These are phyloP conservation scores for Stomatorhinus walkeri DNA, from an alignment of 2,797 vertebrate genomes.

Conservation along the genomic window DNA sequence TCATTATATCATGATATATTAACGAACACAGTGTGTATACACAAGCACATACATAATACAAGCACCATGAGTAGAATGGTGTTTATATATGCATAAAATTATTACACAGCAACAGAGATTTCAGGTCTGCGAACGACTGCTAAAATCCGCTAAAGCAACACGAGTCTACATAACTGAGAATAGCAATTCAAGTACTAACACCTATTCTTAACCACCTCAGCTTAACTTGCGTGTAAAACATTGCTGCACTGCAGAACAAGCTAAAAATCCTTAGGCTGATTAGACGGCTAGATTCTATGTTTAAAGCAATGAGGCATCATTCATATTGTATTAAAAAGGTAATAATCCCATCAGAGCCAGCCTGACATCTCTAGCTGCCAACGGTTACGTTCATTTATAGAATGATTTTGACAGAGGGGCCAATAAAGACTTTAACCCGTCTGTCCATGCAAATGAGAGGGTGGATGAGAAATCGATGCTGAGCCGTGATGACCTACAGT, in stretches of 20 bases:
- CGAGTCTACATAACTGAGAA: neutral
- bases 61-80: neutral
- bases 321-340: neutral
- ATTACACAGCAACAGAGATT: neutral
- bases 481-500: neutral
- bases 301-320: neutral
- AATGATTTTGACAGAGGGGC: neutral
- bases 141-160: neutral
- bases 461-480: conserved; percentile 11
- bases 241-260: neutral
- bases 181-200: neutral
- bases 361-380: neutral
- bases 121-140: neutral
- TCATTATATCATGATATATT: neutral
- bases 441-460: neutral
- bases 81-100: neutral
- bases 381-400: neutral
- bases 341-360: neutral
- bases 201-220: neutral
- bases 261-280: neutral
- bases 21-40: neutral
- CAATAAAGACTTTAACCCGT: neutral
- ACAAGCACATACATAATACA: neutral
- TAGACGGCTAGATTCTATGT: neutral
- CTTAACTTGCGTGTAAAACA: neutral